Base-by-base conservation (phyloP, 2,113 vertebrate species). In the Athene noctua region DNA sequence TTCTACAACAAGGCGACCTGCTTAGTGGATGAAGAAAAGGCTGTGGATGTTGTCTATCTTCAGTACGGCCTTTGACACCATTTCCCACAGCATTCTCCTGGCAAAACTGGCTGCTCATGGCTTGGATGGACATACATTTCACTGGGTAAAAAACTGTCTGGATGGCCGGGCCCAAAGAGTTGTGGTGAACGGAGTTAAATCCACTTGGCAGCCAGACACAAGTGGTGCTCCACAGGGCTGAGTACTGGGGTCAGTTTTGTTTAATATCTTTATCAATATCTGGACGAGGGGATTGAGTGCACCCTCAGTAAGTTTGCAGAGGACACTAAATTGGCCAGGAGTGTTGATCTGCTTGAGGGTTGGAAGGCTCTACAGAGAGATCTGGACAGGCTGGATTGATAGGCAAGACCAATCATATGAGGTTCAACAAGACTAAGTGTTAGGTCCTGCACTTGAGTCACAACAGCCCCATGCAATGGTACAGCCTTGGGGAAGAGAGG, bases 401-500 rank as follows among this genome's bases (percentile, higher is more conserved):
- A 26, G 30, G 38, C 54, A 2, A 80, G 51, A 22, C 23, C 49
- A 44, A 7, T 6, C 7, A 6, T 55, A 34, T 46, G 18, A 59
- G 23, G 13, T 59, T 46, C 36, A 72, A 72, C 25, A 40, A 42
- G 13, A 15, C 21, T 15, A 42, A 12, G 21, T 78, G 21, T 44
- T 0, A 0, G 25, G 46, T 42, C 25, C 34, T 17, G 9, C 2
- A 1, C n/a, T 59, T 63, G 19, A 11, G 27, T n/a, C 57, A 30
- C 49, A 51, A 29, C 20, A 30, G 13, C n/a, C 17, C 14, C 9
- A 15, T 18, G 51, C 3, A n/a, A 16, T 5, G 9, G 12, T 36
- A 30, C 51, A 46, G 25, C 20, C 20, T 19, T 42, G 38, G 46
- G 26, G 46, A 47, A 47, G 44, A 47, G 46, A 20, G 46, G 19